A percentile compares a stretch with the other conserved stretches of the same genome.
Conservation (phyloP, 2,888 invertebrate genomes). For the Cheilosia soror region DNA sequence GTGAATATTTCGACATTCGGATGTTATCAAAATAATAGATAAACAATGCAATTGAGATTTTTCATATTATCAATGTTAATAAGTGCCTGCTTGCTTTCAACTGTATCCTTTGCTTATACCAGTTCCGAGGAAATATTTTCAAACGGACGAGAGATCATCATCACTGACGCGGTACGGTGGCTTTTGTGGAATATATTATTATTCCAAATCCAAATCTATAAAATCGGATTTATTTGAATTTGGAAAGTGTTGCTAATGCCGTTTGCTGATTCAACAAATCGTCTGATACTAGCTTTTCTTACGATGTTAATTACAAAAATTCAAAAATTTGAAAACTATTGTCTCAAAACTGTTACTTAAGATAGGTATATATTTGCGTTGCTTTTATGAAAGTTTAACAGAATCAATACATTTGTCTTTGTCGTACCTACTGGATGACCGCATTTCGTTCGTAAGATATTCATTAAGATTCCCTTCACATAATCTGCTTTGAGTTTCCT, state of each 20-base stretch:
- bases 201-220: not conserved
- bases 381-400: conserved; percentile 39
- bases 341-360: not conserved
- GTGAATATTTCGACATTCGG: conserved; percentile 39
- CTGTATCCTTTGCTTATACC: conserved; percentile 34
- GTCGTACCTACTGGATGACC: conserved; percentile 41
- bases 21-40: conserved; percentile 45
- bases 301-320: not conserved
- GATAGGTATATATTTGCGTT: not conserved
- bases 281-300: too few species aligned
- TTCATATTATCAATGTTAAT: conserved; percentile 49
- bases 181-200: not conserved
- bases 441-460: conserved; percentile 44
- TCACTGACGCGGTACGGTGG: conserved; percentile 82
- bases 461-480: conserved; percentile 62
- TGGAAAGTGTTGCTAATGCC: conserved; percentile 6
- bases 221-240: not conserved
- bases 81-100: conserved; percentile 46
- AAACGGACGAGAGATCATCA: conserved; percentile 81
- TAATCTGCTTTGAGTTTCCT: conserved; percentile 46
- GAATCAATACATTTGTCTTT: conserved; percentile 22
- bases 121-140: conserved; percentile 49
- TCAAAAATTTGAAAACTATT: not conserved
- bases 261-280: too few species aligned
- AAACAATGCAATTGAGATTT: conserved; percentile 60